Conservation (phyloP, 2,113 vertebrate species). For the Amphiprion percula region DNA sequence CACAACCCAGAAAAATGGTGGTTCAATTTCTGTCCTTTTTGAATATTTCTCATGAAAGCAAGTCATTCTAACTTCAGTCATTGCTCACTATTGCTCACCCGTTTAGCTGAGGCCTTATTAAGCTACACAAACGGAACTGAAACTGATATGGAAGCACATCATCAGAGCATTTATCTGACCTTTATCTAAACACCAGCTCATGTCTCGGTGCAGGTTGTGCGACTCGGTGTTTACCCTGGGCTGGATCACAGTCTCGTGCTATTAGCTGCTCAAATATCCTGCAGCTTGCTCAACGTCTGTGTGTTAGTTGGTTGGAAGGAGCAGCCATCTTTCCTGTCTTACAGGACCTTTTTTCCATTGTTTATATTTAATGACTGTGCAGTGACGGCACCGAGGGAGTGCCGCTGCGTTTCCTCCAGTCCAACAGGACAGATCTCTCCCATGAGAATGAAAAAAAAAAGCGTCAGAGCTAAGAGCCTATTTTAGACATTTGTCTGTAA, state of each 20-base stretch:
- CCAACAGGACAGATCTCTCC: conserved; percentile 55
- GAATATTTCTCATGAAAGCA: neutral
- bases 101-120: conserved; percentile 9
- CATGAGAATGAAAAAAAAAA: conserved; percentile 28
- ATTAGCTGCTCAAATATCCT: conserved; percentile 76
- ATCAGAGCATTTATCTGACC: conserved; percentile 40
- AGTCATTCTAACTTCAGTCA: neutral
- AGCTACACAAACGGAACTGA: conserved; percentile 45
- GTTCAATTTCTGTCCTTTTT: neutral
- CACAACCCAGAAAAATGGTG: neutral
- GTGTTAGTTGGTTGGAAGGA: conserved; percentile 52
- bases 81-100: neutral
- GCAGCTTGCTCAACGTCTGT: conserved; percentile 51
- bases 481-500: conserved; percentile 30
- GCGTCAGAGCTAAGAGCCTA: conserved; percentile 9
- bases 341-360: conserved; percentile 78
- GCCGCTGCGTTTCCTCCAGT: conserved; percentile 59
- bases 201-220: conserved; percentile 35
- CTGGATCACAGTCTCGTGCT: conserved; percentile 46
- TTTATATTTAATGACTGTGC: conserved; percentile 80
- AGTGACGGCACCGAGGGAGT: conserved; percentile 60
- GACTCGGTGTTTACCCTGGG: conserved; percentile 61
- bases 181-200: conserved; percentile 53
- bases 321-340: conserved; percentile 77
- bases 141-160: conserved; percentile 24